A percentile compares a stretch with the other conserved stretches of the same genome.
These are phyloP conservation scores for Leuctra nigra DNA, from an alignment of 2,888 invertebrate genomes.

Conservation along the genomic window DNA sequence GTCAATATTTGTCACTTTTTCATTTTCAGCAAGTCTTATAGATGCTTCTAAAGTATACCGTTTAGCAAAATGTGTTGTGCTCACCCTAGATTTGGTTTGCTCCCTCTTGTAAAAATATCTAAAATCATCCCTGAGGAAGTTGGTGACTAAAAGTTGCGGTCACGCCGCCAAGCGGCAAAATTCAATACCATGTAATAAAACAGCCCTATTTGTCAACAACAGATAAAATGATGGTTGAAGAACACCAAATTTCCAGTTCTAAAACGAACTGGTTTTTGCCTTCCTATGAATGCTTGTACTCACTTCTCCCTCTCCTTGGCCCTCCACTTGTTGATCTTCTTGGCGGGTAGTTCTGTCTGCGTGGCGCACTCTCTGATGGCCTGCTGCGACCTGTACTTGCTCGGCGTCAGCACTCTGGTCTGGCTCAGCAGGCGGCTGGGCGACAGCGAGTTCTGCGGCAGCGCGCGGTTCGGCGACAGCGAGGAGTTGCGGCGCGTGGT, in stretches of 20 bases:
- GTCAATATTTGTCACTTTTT: no score
- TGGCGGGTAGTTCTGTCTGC: conserved; percentile 50
- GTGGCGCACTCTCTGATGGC: conserved; percentile 55
- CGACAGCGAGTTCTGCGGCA: conserved; percentile 30
- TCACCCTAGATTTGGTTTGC: no score
- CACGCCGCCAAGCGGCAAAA: no score
- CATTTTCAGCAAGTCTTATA: no score
- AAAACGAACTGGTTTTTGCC: not conserved
- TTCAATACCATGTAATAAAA: not conserved
- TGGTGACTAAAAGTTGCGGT: no score
- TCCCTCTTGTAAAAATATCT: no score
- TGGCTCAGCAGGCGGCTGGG: conserved; percentile 30
- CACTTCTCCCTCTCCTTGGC: conserved; percentile 25
- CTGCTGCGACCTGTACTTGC: conserved; percentile 42
- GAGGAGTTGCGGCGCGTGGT: no score
- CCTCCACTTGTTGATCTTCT: conserved; percentile 2
- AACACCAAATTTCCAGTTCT: not conserved
- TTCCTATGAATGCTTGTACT: conserved; percentile 1
- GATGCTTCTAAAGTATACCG: no score
- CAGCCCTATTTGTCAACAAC: not conserved
- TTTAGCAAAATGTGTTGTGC: no score
- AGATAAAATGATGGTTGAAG: not conserved
- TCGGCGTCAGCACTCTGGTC: conserved; percentile 52
- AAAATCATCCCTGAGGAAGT: no score
- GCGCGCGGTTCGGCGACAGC: no score